A percentile compares a stretch with the other conserved stretches of the same genome.
Conservation (phyloP, 1,140 invertebrate species). For the Glomeris maerens region DNA sequence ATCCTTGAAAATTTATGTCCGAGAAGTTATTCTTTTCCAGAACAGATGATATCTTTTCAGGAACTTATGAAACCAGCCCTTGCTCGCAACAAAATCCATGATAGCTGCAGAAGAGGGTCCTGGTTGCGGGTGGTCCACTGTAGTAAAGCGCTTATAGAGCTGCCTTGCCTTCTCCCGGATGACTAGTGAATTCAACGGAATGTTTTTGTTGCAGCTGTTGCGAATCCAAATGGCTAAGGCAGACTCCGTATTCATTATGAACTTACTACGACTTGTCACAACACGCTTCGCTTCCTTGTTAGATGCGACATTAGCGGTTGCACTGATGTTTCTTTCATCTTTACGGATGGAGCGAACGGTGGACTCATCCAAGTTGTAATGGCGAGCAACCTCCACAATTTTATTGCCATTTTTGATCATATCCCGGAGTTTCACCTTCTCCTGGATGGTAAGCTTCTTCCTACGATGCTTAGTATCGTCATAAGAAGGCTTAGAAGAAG, state of each 20-base stretch:
- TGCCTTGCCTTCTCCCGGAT: not conserved
- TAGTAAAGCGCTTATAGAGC: not conserved
- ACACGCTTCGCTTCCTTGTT: not conserved
- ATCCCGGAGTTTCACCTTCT: conserved; percentile 14
- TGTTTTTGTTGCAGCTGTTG: not conserved
- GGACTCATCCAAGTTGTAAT: conserved; percentile 12
- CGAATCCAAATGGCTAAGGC: not conserved
- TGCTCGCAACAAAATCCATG: not conserved
- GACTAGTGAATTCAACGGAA: not conserved
- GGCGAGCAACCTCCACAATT: conserved; percentile 9
- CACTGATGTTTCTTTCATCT: conserved; percentile 8
- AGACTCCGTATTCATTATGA: not conserved
- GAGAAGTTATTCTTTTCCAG: not conserved
- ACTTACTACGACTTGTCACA: not conserved
- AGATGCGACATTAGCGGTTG: conserved; percentile 1
- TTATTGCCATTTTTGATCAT: conserved; percentile 14
- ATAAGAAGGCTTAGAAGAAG: not conserved
- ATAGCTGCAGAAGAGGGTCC: not conserved
- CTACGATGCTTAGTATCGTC: conserved; percentile 1
- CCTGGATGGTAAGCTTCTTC: conserved; percentile 13
- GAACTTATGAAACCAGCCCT: not conserved
- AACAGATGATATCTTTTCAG: not conserved
- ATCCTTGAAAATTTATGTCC: not conserved
- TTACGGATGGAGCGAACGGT: conserved; percentile 8
- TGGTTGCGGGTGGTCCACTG: not conserved